Conservation (phyloP, 2,797 vertebrate genomes). For the Austrolebias charrua region DNA sequence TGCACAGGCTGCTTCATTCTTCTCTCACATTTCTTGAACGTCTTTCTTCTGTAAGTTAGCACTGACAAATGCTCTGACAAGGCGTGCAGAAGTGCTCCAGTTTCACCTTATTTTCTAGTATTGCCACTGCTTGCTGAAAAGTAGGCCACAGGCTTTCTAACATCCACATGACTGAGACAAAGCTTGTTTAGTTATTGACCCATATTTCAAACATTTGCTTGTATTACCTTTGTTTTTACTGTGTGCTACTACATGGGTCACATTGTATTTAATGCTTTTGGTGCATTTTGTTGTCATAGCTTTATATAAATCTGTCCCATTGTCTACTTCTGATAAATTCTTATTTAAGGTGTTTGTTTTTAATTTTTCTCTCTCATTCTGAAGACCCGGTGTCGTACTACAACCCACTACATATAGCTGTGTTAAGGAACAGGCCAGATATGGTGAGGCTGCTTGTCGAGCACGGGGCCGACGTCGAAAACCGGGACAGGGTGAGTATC, state of each 20-base stretch:
- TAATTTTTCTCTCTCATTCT: not conserved
- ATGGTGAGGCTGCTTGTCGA: conserved; percentile 85
- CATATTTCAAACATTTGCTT: not conserved
- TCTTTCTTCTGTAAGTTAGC: conserved; percentile 32
- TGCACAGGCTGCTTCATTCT: conserved; percentile 40
- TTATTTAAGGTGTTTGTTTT: not conserved
- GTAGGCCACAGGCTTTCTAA: not conserved
- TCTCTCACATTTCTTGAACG: conserved; percentile 44
- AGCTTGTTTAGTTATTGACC: not conserved
- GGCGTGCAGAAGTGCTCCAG: conserved; percentile 8
- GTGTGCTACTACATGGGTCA: not conserved
- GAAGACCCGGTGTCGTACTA: conserved; percentile 94
- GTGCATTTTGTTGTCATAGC: not conserved
- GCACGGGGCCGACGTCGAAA: conserved; percentile 87
- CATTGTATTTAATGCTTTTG: too few relatives aligned
- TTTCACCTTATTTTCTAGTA: conserved; percentile 1
- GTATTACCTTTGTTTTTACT: not conserved
- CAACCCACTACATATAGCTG: conserved; percentile 89
- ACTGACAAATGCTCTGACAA: conserved; percentile 35
- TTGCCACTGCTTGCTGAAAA: conserved; percentile 11
- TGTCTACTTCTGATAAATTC: not conserved
- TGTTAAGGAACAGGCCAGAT: conserved; percentile 85
- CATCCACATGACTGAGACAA: not conserved
- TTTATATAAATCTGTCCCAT: not conserved
- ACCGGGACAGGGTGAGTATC: conserved; percentile 86